phyloP scores from a whole-genome alignment of 2,113 vertebrate genomes.

The Bombycilla garrulus region DNA sequence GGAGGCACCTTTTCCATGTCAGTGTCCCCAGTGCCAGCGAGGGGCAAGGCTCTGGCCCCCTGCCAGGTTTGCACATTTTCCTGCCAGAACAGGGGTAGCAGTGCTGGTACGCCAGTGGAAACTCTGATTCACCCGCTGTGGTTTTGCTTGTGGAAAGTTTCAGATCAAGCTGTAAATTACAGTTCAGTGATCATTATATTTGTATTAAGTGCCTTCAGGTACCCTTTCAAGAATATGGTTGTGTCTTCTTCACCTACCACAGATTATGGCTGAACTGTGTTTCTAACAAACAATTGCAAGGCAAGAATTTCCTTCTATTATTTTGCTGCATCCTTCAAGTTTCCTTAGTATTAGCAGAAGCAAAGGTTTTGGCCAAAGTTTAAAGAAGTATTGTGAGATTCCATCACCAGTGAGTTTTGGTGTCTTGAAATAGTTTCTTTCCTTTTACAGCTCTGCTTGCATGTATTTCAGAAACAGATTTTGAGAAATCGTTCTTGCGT shows the following conservation, averaged over 20 bases:
- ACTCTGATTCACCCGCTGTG: not conserved
- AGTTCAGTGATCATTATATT: not conserved
- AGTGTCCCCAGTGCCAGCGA: accelerated
- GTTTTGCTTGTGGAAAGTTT: not conserved
- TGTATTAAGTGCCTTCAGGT: not conserved
- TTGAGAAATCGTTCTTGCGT: not conserved
- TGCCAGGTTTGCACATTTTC: not conserved
- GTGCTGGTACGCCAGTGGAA: not conserved
- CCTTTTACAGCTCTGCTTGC: not conserved
- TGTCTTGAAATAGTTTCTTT: not conserved
- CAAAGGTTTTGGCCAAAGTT: not conserved
- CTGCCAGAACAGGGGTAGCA: not conserved
- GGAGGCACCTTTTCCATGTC: not conserved
- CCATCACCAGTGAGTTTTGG: not conserved
- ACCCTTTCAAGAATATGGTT: not conserved
- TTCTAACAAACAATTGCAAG: not conserved
- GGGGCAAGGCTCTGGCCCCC: not conserved
- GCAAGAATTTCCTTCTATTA: not conserved
- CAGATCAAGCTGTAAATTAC: not conserved
- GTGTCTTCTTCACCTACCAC: not conserved
- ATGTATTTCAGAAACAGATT: not conserved
- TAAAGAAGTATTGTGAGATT: not conserved
- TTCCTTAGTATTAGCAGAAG: not conserved
- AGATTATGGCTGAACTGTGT: not conserved
- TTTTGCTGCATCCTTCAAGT: not conserved